Evolutionary conservation across 2,113 vertebrate genomes (phyloP), one percentile per base, ranked within the genome.

Genomic region (Spea multiplicata): DNA sequence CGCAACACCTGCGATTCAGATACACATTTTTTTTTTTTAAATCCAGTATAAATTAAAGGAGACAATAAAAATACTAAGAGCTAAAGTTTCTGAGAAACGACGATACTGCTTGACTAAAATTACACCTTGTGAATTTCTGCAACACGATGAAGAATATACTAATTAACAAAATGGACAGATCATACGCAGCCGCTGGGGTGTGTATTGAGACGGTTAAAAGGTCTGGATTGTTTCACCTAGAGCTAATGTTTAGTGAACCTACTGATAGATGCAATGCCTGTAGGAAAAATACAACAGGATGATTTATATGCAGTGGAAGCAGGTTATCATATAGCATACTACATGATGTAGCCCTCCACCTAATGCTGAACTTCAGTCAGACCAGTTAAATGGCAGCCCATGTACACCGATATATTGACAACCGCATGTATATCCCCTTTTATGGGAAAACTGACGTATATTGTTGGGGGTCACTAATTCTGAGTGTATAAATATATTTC

Each of bases 291-390:
- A 82, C 85, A 87, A 85, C 71, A 85, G 87, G 85, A 74, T 49
- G 49, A 79, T 84, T 85, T 87, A 82, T 85, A 81, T 85, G 64
- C 82, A 84, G 73, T 75, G 83, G 86, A 89, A 88, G 81, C 88
- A 80, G 87, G 88, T 88, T 87, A 86, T 71, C 77, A 85, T 67
- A 3, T 83, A 85, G 84, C 81, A 84, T 83, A 85, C 74, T 50
- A 44, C 61, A 49, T 49, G 59, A 12, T 66, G 5, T 66, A 66
- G 17, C 30, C 30, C 30, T 2, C 30, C 30, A 30, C 30, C 30
- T 30, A 30, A 30, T 30, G 30, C 30, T 30, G 30, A 30, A 30
- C 30, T 30, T 30, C 30, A 30, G 2, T 30, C 30, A 30, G 30
- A 30, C 30, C 30, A 30, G 30, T 30, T 30, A 30, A 30, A 30